Evolutionary conservation across 2,888 invertebrate species (phyloP).

Genomic region (Orthosia incerta): DNA sequence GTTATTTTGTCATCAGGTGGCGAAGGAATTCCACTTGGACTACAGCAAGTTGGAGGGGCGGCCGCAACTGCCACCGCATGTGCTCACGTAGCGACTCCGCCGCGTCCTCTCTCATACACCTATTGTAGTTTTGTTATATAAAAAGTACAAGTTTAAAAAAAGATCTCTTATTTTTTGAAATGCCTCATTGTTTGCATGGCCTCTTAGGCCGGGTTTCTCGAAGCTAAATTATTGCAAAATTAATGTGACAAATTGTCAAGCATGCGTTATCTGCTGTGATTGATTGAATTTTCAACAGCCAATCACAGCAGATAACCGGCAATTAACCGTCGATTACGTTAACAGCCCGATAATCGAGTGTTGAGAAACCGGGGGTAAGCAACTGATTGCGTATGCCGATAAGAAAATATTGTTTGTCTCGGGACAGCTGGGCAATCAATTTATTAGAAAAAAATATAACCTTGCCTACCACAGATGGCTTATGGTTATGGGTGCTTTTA

Average conservation of each 20-base stretch:
- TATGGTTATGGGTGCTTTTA: too few species aligned
- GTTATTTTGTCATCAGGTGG: conserved; percentile 89
- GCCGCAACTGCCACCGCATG: conserved; percentile 94
- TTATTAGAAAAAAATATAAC: not conserved
- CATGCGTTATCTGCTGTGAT: too few species aligned
- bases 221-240: too few species aligned
- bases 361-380: not conserved
- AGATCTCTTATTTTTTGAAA: conserved; percentile 60
- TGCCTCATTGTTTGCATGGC: conserved; percentile 11
- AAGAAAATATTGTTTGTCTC: not conserved
- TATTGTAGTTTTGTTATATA: conserved; percentile 91
- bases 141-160: conserved; percentile 89
- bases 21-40: conserved; percentile 99
- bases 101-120: conserved; percentile 80
- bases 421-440: not conserved
- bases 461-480: too few species aligned
- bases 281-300: too few species aligned
- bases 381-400: not conserved
- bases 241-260: too few species aligned
- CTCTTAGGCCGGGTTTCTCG: not conserved
- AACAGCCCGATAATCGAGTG: too few species aligned
- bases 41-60: conserved; percentile 99
- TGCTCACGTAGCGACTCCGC: conserved; percentile 90
- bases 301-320: too few species aligned
- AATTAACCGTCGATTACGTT: too few species aligned